Percentiles rank a stretch among this genome's conserved stretches.
Evolutionary conservation across 2,797 vertebrate species (phyloP).

Genomic region (Rhabdophis nuchalis): DNA sequence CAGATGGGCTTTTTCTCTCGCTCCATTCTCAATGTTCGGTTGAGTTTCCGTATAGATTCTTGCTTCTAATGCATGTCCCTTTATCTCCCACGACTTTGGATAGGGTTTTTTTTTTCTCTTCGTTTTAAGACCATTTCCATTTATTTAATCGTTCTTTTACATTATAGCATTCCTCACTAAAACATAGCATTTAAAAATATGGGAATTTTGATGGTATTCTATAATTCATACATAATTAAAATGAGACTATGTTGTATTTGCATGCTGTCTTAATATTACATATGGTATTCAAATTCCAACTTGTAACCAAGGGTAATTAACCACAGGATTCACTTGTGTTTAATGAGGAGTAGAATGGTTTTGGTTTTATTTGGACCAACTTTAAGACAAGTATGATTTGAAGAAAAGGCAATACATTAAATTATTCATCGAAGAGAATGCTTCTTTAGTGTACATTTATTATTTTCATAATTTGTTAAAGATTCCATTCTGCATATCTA

Average conservation of each 20-base stretch:
- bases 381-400: slow-evolving; percentile 27
- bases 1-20: background rate
- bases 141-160: background rate
- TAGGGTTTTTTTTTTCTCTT: background rate
- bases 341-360: slow-evolving; percentile 40
- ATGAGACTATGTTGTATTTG: background rate
- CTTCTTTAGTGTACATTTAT: background rate
- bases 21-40: background rate
- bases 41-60: background rate
- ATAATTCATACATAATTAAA: background rate
- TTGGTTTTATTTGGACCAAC: slow-evolving; percentile 38
- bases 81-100: background rate
- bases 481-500: background rate
- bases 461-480: background rate
- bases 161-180: background rate
- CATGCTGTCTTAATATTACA: background rate
- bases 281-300: slow-evolving; percentile 29
- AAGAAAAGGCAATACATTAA: slow-evolving; percentile 7
- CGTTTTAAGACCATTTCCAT: background rate
- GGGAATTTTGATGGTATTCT: background rate
- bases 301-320: slow-evolving; percentile 27
- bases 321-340: slow-evolving; percentile 23
- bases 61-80: background rate
- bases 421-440: background rate
- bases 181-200: background rate